These are phyloP conservation scores for Acleris holmiana DNA, from an alignment of 2,888 invertebrate genomes.

Conservation along the genomic window DNA sequence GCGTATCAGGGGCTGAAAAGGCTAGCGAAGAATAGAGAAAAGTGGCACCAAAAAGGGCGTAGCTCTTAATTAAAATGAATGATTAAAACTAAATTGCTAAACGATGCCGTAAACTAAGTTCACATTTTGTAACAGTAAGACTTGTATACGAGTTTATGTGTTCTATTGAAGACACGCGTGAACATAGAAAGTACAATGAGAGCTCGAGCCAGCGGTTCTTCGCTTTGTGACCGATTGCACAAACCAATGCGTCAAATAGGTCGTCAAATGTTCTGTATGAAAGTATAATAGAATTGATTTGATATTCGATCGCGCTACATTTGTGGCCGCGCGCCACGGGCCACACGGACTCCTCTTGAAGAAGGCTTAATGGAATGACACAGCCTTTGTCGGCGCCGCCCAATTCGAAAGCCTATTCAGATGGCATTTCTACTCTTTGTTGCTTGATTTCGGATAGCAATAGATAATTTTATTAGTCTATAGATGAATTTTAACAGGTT, in stretches of 20 bases:
- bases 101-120: not conserved
- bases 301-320: slow-evolving; percentile 73
- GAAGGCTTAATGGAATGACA: slow-evolving; percentile 84
- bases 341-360: slow-evolving; percentile 80
- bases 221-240: slow-evolving; percentile 31
- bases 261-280: slow-evolving; percentile 37
- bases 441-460: slow-evolving; percentile 82
- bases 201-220: slow-evolving; percentile 12
- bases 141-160: too few relatives aligned
- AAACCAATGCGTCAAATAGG: slow-evolving; percentile 37
- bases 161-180: not conserved
- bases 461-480: slow-evolving; percentile 81
- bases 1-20: too few relatives aligned
- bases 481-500: slow-evolving; percentile 72
- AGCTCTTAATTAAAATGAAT: too few relatives aligned
- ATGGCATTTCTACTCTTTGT: slow-evolving; percentile 83
- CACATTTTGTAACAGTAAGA: not conserved
- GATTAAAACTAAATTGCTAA: not conserved
- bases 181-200: slow-evolving; percentile 24
- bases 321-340: slow-evolving; percentile 61
- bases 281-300: slow-evolving; percentile 73
- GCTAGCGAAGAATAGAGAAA: too few relatives aligned
- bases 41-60: too few relatives aligned
- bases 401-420: slow-evolving; percentile 84
- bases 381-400: slow-evolving; percentile 82